Evolutionary conservation across 2,888 invertebrate species (phyloP), one percentile per base, ranked within the genome.

Genomic region (Microctonus brassicae): DNA sequence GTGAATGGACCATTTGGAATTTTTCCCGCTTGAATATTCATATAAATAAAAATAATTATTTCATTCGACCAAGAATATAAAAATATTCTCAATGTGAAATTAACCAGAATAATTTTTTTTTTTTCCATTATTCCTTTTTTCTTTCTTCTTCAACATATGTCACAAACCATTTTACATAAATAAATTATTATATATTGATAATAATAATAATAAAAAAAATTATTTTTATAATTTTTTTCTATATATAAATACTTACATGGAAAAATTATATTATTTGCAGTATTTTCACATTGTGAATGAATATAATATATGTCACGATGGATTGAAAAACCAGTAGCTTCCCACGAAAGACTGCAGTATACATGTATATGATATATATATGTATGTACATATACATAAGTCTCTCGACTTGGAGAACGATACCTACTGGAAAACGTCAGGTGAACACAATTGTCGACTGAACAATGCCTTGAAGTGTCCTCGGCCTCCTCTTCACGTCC

Each of bases 401-500:
- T 42, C 42, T 52, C 47, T n/a, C 26, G 26, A 47, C 17, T 63
- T 29, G 47, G 24, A 47, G 26, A 47, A 17, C 47, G 47, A 63
- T 42, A 47, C 42, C 66, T 47, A 53, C 33, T 52, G 33, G 47
- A 9, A 52, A 70, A 65, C 66, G 62, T 71, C 71, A 71, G 71
- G 71, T 71, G 71, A 71, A 53, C 39, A 71, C 71, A 71, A 71
- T 71, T 66, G 71, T 66, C 55, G 65, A 71, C 55, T 53, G 60
- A 61, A 71, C 66, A 66, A 71, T 66, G 47, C 53, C 17, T 63
- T 57, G 52, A 53, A 65, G 69, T 69, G 72, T 73, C 72, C 72
- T 73, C 72, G 69, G 69, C 65, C 68, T 73, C 69, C 68, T 73
- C 72, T 73, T 69, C 58, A 58, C 47, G 67, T 67, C 58, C 58